Conservation (phyloP, 1,140 invertebrate species). For the Aphidius gifuensis region DNA sequence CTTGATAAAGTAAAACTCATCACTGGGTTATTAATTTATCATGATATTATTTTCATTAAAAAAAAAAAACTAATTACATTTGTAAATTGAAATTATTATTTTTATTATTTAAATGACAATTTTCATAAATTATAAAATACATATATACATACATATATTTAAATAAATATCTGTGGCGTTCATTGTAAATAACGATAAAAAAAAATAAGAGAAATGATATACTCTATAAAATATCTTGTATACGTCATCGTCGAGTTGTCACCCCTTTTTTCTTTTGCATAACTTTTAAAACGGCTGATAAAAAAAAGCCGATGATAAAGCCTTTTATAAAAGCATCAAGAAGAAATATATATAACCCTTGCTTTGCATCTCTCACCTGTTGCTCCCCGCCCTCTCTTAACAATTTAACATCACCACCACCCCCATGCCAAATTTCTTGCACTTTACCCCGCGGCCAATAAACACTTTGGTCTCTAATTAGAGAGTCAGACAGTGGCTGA, state of each 20-base stretch:
- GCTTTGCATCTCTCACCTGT: conserved; percentile 55
- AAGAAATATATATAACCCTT: conserved; percentile 44
- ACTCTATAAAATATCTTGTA: not conserved
- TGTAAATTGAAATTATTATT: too few species aligned
- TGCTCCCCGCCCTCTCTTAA: conserved; percentile 47
- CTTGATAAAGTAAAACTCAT: too few species aligned
- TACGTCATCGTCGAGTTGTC: not conserved
- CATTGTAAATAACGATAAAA: too few species aligned
- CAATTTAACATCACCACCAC: conserved; percentile 29
- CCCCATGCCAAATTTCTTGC: not conserved
- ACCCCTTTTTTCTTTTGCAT: conserved; percentile 8
- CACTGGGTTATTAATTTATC: not conserved
- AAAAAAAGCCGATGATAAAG: not conserved
- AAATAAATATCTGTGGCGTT: too few species aligned
- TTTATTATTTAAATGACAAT: not conserved
- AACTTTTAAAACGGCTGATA: conserved; percentile 7
- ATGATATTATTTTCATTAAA: not conserved
- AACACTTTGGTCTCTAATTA: conserved; percentile 40
- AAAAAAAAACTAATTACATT: too few species aligned
- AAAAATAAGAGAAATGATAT: too few species aligned
- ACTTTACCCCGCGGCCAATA: conserved; percentile 16
- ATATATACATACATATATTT: too few species aligned
- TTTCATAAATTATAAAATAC: not conserved
- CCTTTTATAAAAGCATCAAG: conserved; percentile 39
- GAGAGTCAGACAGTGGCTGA: conserved; percentile 49